phyloP scores from a whole-genome alignment of 2,113 vertebrate species.

The Aldabrachelys gigantea region DNA sequence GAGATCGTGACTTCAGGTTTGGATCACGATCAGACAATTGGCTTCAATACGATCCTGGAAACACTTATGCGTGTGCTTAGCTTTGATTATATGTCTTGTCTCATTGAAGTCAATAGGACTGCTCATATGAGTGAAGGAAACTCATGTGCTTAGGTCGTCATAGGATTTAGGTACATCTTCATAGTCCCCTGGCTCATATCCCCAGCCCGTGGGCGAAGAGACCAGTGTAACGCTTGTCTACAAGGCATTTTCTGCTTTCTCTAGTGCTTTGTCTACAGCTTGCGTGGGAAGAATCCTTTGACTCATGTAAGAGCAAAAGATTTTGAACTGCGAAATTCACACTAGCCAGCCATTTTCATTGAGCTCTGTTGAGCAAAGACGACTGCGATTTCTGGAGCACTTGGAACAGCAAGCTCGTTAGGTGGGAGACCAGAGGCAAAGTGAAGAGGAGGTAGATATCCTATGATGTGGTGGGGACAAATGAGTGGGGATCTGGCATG shows the following conservation, averaged over 20 bases:
- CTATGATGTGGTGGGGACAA: not conserved
- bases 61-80: not conserved
- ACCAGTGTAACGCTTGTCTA: not conserved
- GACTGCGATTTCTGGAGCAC: not conserved
- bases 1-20: not conserved
- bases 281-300: not conserved
- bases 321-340: not conserved
- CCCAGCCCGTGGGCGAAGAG: not conserved
- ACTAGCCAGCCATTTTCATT: not conserved
- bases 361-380: accelerated
- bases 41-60: not conserved
- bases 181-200: not conserved
- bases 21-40: not conserved
- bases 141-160: not conserved
- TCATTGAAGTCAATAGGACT: accelerated
- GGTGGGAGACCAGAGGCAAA: not conserved
- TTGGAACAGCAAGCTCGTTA: not conserved
- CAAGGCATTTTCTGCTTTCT: not conserved
- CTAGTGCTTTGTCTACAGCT: not conserved
- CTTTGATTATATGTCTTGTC: accelerated
- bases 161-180: not conserved
- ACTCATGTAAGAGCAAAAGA: not conserved
- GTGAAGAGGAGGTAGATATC: not conserved
- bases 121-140: not conserved
- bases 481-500: not conserved